Base-by-base conservation (phyloP, 2,888 invertebrate species). In the Orthosia cruda region DNA sequence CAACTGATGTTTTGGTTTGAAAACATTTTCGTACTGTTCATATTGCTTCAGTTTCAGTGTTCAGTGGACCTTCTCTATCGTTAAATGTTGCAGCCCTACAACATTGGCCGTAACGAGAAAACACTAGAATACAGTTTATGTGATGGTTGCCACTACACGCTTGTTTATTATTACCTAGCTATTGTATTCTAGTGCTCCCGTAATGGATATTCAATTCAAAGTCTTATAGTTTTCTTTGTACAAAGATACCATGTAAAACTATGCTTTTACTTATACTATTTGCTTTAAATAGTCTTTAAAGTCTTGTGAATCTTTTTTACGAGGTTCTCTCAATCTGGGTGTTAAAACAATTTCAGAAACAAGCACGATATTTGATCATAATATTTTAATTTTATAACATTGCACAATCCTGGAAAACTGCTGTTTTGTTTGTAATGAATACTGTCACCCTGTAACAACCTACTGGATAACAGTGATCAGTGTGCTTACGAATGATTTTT, bases 101-200 rank as follows among this genome's bases (percentile, higher is more conserved):
- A 71, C 57, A 78, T 82, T 75, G 83, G 64, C 76, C 74, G 80
- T 89, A 89, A 91, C 89, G 83, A 89, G 88, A 88, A 79, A 84
- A 82, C 78, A 73, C 82, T 87, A 80, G 84, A 89, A 85, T 79
- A 85, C 88, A 85, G 80, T 90, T 89, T 89, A 91, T 86, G 85
- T 74, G 84, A 87, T 89, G 79, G 84, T 80, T 72, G 55, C 68
- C 76, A 80, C 71, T 73, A 77, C 61, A 71, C 67, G 77, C 66
- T 71, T 80, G 57, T 82, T 74, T 84, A 80, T 81, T 81, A 80
- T 84, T 71, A 71, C 71, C 84, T 66, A 63, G 59, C 80, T 62
- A 74, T 84, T 71, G 81, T 49, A 55, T 76, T 64, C 66, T 70
- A 74, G 69, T 73, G 66, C 76, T 66, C 45, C 26, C 32, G 47